A percentile compares a stretch with the other conserved stretches of the same genome.
phyloP scores from a whole-genome alignment of 2,797 vertebrate genomes.

The Limnodromus scolopaceus region DNA sequence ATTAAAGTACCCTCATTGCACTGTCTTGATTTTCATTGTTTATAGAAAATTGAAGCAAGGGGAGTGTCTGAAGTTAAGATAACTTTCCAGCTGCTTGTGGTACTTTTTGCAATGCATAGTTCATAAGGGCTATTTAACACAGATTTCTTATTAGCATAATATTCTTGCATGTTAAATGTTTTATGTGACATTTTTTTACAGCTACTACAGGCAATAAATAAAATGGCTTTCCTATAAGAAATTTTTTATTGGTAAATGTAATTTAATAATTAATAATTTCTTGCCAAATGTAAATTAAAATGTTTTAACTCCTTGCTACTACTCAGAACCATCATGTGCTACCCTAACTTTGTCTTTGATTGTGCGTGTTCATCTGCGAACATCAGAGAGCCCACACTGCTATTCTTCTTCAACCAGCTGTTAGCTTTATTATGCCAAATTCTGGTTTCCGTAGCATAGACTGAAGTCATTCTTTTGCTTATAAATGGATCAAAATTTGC shows the following conservation, averaged over 20 bases:
- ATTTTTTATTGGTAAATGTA: not conserved
- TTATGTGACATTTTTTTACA: not conserved
- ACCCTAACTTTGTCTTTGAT: not conserved
- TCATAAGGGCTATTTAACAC: not conserved
- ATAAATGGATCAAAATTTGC: not conserved
- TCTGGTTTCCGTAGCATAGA: not conserved
- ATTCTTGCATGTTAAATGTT: not conserved
- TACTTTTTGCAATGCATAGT: not conserved
- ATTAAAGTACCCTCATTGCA: not conserved
- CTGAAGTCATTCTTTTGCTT: not conserved
- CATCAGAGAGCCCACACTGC: not conserved
- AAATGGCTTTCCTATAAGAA: not conserved
- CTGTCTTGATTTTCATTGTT: not conserved
- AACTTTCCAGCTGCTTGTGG: not conserved
- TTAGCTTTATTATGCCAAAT: conserved; percentile 19
- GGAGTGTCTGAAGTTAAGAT: not conserved
- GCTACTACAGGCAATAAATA: not conserved
- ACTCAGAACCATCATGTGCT: not conserved
- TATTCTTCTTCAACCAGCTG: not conserved
- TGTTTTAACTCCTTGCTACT: not conserved
- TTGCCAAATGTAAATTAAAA: not conserved
- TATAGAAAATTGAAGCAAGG: not conserved
- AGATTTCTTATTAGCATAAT: not conserved
- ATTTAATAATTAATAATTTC: not conserved
- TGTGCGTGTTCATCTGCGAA: not conserved